Base-by-base conservation (phyloP, 2,888 invertebrate species). In the Alitta virens region DNA sequence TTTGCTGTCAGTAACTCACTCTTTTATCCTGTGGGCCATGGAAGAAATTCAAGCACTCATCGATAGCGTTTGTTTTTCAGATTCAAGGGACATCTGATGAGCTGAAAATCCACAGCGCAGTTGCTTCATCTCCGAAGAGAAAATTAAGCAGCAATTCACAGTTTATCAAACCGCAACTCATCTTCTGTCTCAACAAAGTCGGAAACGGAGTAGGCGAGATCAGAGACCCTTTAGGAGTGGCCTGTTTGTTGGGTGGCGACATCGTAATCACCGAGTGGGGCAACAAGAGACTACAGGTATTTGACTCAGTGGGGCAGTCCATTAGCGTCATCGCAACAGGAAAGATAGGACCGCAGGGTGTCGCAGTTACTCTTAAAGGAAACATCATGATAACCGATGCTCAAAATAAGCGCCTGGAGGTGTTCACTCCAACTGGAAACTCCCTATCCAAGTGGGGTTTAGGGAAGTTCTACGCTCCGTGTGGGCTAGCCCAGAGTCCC, bases 261-360 rank as follows among this genome's bases (percentile, higher is more conserved):
- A 64, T 71, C 38, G 65, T 64, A 16, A 67, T 71, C 2, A 56
- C 66, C 1, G 71, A 71, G 50, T 68, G 66, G 64, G 69, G 70
- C 49, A 71, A 71, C 60, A 69, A 68, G 56, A 54, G 71, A 27
- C 23, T 71, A 12, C 71, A 71, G 58, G 49, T 71, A 2, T 69
- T 69, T 60, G 64, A 64, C 56, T 49, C 23, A 18, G 55, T 59
- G 3, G 64, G 64, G 0, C 51, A 61, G 26, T 46, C 61, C 2
- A 26, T 64, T 16, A 52, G 50, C 9, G 46, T 62, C 21, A 42
- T 64, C 16, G 64, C 51, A 0, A 46, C 50, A 16, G 64, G 64
- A 2, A 49, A 52, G 33, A 25, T 69, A 3, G 67, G 60, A 0
- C 71, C 71, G 1, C 68, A 67, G 54, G 71, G 68, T 0, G 59